Conservation (phyloP, 2,113 vertebrate species). For the Antechinus stuartii region DNA sequence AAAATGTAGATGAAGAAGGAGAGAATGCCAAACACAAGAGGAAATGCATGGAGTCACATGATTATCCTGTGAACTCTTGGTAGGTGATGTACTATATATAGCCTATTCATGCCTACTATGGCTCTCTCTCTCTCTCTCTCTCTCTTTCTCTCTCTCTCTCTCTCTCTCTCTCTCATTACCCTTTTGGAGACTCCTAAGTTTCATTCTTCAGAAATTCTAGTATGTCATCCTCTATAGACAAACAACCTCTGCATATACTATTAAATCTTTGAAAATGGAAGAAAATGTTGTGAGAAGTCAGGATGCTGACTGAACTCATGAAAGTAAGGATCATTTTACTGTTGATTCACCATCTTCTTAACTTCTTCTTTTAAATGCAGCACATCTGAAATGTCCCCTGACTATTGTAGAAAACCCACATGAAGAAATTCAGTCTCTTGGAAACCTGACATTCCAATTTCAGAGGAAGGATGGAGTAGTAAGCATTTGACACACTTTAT, state of each 20-base stretch:
- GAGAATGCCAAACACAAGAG: not conserved
- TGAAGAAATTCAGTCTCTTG: not conserved
- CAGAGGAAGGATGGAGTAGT: slow-evolving; percentile 39
- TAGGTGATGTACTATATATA: not conserved
- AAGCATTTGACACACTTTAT: slow-evolving; percentile 60
- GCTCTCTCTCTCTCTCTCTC: not conserved
- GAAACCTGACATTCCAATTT: slow-evolving; percentile 50
- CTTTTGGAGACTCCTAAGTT: not conserved
- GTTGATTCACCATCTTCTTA: not conserved
- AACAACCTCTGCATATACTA: not conserved
- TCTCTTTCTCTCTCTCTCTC: too few relatives aligned
- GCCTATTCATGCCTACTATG: not conserved
- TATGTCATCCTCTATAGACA: not conserved
- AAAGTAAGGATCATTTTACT: slow-evolving; percentile 15
- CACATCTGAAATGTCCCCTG: not conserved
- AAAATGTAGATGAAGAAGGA: not conserved
- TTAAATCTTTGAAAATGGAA: slow-evolving; percentile 4
- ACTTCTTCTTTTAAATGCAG: slow-evolving; percentile 1
- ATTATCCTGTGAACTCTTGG: not conserved
- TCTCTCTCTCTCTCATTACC: not conserved
- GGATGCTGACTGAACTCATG: not conserved
- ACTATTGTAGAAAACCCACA: slow-evolving; percentile 9
- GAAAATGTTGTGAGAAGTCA: not conserved
- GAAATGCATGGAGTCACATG: not conserved
- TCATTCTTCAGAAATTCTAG: not conserved